Base-by-base conservation (phyloP, 92 coral and sea anemone genomes). In the Pocillopora meandrina region DNA sequence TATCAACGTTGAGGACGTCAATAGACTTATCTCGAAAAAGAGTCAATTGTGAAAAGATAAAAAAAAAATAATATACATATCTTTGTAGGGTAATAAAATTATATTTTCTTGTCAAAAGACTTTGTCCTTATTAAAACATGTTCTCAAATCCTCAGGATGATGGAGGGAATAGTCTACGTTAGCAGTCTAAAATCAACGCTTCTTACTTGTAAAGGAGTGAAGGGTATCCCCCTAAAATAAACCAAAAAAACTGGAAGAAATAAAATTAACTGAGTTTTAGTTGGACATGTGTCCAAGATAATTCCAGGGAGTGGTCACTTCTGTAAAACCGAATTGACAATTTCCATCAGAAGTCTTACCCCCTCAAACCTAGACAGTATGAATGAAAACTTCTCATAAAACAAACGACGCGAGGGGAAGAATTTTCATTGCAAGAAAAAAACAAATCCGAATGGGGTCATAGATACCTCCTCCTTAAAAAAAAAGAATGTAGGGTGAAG, bases 261-360 rank as follows among this genome's bases (percentile, higher is more conserved):
- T 13, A 49, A 58, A 58, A 56, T 75, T 12, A 16, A 26, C 42
- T 19, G 23, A 18, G 20, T 34, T 13, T 14, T 16, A 75, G 18
- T 75, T 20, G 17, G 55, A 75, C 5, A 58, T 9, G 12, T 23
- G 31, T 56, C 18, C 16, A 59, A 59, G 15, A 19, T 26, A n/a
- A 42, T 13, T 67, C 16, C 19, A 71, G 70, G 85, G 85, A 70
- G 85, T 81, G 85, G 85, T 23, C 60, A 42, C 15, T 58, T 12
- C 18, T 7, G 8, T 8, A 14, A 61, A 47, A 34, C 36, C 61
- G 16, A 36, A 59, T 59, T 18, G 58, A 81, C 35, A 59, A n/a
- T 70, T 81, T 71, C 34, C 36, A 61, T 70, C 42, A 36, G 19
- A 56, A 75, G 26, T 35, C 58, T n/a, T 35, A 36, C 18, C 2